phyloP scores from a whole-genome alignment of 2,888 invertebrate genomes.

The Blastobasis adustella region DNA sequence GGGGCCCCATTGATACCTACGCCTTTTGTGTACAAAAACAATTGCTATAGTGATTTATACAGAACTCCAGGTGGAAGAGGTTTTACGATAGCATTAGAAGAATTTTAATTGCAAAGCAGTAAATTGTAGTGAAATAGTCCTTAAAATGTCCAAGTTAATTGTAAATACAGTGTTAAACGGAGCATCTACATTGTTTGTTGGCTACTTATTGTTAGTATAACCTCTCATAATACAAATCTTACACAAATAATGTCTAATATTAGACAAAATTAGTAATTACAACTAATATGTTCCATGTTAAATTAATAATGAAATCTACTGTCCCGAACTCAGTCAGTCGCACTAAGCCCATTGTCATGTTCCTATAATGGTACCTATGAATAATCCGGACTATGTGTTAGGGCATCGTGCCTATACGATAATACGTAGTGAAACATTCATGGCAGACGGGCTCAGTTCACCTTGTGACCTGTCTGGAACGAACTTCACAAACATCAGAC shows the following conservation, averaged over 20 bases:
- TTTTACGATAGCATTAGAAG: neutral
- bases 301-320: too few species aligned
- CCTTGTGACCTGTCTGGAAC: constrained; percentile 28
- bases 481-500: constrained; percentile 41
- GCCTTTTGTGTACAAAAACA: constrained; percentile 3
- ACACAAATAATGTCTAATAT: too few species aligned
- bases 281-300: too few species aligned
- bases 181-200: neutral
- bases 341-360: too few species aligned
- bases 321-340: neutral
- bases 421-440: too few species aligned
- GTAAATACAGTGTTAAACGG: neutral
- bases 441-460: constrained; percentile 16
- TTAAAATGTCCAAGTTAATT: neutral
- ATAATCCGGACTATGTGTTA: neutral
- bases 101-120: neutral
- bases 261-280: too few species aligned
- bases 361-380: neutral
- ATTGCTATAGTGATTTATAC: constrained; percentile 9
- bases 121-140: neutral
- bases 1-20: neutral
- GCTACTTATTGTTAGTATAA: too few species aligned
- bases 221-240: too few species aligned
- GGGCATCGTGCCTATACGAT: neutral
- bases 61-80: constrained; percentile 1